These are phyloP conservation scores for Heliconius nattereri DNA, from an alignment of 1,140 invertebrate genomes.

Conservation along the genomic window DNA sequence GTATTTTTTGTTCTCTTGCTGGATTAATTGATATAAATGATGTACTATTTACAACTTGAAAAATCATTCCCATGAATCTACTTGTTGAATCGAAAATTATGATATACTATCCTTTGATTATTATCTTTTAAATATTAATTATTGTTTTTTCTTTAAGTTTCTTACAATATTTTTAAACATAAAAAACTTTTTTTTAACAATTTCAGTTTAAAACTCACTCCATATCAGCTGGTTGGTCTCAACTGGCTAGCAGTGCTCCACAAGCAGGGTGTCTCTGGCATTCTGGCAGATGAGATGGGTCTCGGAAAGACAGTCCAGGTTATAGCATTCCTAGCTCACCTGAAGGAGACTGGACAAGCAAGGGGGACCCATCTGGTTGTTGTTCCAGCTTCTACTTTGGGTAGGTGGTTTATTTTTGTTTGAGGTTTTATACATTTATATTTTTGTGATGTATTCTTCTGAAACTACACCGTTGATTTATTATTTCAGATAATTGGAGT, in stretches of 20 bases:
- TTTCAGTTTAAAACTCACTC: slow-evolving; percentile 86
- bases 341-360: slow-evolving; percentile 88
- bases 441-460: too few relatives aligned
- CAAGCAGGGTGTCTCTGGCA: slow-evolving; percentile 94
- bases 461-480: not conserved
- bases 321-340: slow-evolving; percentile 93
- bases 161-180: too few relatives aligned
- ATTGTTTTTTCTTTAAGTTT: too few relatives aligned
- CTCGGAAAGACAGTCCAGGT: slow-evolving; percentile 95
- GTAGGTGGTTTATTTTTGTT: slow-evolving; percentile 69
- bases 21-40: too few relatives aligned
- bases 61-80: too few relatives aligned
- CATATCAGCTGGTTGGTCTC: slow-evolving; percentile 96
- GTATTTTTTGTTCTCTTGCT: too few relatives aligned
- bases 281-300: slow-evolving; percentile 96
- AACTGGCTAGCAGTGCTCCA: slow-evolving; percentile 97
- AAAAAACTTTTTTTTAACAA: not conserved
- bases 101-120: too few relatives aligned
- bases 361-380: slow-evolving; percentile 92
- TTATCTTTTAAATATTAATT: too few relatives aligned
- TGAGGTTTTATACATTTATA: too few relatives aligned
- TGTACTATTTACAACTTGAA: too few relatives aligned
- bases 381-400: slow-evolving; percentile 95
- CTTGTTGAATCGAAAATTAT: too few relatives aligned
- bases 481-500: slow-evolving; percentile 91